Conservation (phyloP, 2,113 vertebrate species). For the Hiodon tergisus region DNA sequence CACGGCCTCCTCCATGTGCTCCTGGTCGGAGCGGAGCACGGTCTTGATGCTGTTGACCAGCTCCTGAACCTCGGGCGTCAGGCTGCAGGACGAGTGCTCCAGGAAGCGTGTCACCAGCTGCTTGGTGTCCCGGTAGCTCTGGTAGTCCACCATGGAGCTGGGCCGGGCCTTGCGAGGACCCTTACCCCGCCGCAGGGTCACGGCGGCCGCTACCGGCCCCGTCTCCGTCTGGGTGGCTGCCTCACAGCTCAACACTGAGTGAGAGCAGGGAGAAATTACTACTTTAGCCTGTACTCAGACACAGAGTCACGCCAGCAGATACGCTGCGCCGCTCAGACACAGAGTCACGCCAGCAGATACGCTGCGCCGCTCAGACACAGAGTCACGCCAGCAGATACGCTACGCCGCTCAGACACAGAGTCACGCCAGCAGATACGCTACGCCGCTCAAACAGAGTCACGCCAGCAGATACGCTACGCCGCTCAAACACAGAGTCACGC, state of each 20-base stretch:
- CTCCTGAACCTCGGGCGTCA: constrained; percentile 67
- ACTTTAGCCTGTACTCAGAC: no score
- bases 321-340: no score
- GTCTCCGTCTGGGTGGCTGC: constrained; percentile 59
- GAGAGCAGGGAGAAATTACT: no score
- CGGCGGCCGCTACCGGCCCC: constrained; percentile 35
- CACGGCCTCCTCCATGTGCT: constrained; percentile 77
- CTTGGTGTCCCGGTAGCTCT: constrained; percentile 74
- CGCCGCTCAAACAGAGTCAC: no score
- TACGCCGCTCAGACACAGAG: no score
- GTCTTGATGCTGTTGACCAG: constrained; percentile 73
- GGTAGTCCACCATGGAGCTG: constrained; percentile 70
- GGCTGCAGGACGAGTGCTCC: constrained; percentile 66
- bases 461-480: no score
- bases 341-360: no score
- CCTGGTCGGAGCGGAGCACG: constrained; percentile 75
- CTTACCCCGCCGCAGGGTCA: constrained; percentile 54
- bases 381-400: no score
- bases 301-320: no score
- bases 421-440: no score
- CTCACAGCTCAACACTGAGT: constrained; percentile 54
- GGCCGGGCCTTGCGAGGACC: constrained; percentile 53
- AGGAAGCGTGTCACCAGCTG: constrained; percentile 64
- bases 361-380: no score
- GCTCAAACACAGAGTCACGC: no score